Evolutionary conservation across 37 sponge, comb jelly and placozoan genomes (phyloP).

Genomic region (Lycopodina hypogea): DNA sequence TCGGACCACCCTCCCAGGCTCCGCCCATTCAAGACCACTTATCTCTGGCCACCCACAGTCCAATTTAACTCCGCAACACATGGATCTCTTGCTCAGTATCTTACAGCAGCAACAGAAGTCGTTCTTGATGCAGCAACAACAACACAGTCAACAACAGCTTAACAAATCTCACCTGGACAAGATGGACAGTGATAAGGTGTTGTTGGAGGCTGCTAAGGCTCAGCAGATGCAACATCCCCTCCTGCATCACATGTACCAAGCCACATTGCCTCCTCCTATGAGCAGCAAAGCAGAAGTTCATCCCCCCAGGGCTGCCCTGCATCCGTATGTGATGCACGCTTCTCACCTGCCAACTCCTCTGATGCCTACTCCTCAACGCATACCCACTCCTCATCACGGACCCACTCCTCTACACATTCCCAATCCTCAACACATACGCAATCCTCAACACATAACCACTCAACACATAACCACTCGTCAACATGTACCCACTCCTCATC

Average conservation of each 20-base stretch:
- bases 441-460: too few relatives aligned
- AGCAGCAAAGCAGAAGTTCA: neutral
- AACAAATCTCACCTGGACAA: neutral
- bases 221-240: neutral
- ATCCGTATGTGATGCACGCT: too few relatives aligned
- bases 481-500: neutral
- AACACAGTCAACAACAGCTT: neutral
- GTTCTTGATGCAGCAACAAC: constrained; percentile 4
- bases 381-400: too few relatives aligned
- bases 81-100: neutral
- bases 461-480: too few relatives aligned
- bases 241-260: neutral
- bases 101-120: neutral
- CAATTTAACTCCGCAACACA: neutral
- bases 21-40: neutral
- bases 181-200: neutral
- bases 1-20: neutral
- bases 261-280: neutral
- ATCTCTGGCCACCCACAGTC: neutral
- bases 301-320: neutral
- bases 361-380: too few relatives aligned
- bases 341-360: too few relatives aligned
- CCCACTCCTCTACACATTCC: too few relatives aligned
- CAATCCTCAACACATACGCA: too few relatives aligned
- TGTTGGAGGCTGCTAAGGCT: neutral